phyloP scores from a whole-genome alignment of 2,113 vertebrate species.

The Papio anubis region DNA sequence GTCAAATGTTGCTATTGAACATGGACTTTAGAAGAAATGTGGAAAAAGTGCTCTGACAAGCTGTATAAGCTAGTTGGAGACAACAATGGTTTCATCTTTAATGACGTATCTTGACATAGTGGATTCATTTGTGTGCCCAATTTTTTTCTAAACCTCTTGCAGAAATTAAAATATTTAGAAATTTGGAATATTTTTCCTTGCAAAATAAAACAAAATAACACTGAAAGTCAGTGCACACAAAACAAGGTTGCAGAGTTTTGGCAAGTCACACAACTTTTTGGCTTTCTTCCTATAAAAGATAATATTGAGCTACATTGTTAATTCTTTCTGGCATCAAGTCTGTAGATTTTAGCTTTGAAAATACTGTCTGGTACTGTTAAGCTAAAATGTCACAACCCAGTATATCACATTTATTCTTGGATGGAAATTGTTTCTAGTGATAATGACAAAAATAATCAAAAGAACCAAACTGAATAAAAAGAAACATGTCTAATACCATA shows the following conservation, averaged over 20 bases:
- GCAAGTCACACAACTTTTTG: background rate
- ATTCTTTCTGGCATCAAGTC: slow-evolving; percentile 46
- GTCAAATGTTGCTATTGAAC: background rate
- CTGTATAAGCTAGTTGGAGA: background rate
- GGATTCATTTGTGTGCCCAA: background rate
- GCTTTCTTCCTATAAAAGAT: slow-evolving; percentile 36
- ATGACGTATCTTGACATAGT: background rate
- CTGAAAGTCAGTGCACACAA: background rate
- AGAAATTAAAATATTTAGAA: slow-evolving; percentile 12
- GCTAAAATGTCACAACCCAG: slow-evolving; percentile 14
- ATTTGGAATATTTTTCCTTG: background rate
- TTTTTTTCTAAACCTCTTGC: background rate
- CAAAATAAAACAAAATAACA: background rate
- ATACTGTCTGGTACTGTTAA: background rate
- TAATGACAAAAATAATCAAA: slow-evolving; percentile 46
- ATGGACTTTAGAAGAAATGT: background rate
- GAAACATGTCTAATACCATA: background rate
- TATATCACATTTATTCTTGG: slow-evolving; percentile 4
- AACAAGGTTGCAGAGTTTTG: slow-evolving; percentile 34
- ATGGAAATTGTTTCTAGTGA: background rate
- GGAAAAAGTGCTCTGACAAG: background rate
- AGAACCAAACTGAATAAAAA: background rate
- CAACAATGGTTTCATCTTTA: background rate
- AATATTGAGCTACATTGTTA: slow-evolving; percentile 33
- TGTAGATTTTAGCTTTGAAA: slow-evolving; percentile 42